Evolutionary conservation across 2,113 vertebrate genomes (phyloP).

Genomic region (Takifugu bimaculatus): DNA sequence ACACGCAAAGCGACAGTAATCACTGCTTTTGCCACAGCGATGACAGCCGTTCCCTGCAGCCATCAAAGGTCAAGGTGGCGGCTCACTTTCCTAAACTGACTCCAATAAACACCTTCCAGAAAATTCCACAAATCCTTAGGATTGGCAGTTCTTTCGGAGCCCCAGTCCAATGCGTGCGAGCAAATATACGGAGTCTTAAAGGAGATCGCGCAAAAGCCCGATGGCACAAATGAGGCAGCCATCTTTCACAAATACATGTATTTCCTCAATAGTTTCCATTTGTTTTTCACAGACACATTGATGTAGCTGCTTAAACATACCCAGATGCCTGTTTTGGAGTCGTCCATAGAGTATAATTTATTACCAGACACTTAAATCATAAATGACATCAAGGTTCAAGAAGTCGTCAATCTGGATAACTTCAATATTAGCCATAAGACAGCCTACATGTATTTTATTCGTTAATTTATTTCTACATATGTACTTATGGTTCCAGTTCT

Average conservation of each 20-base stretch:
- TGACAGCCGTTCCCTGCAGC: constrained; percentile 60
- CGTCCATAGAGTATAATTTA: constrained; percentile 1
- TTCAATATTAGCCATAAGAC: neutral
- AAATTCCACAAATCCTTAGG: constrained; percentile 60
- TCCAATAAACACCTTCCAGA: constrained; percentile 74
- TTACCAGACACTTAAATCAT: constrained; percentile 8
- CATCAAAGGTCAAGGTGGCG: constrained; percentile 56
- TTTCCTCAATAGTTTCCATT: constrained; percentile 29
- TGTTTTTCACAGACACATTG: constrained; percentile 9
- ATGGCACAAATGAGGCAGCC: constrained; percentile 31
- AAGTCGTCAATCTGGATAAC: constrained; percentile 4
- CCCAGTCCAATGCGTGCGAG: constrained; percentile 45
- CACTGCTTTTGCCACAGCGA: constrained; percentile 50
- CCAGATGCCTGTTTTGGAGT: constrained; percentile 16
- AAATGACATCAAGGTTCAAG: constrained; percentile 12
- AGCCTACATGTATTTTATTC: neutral
- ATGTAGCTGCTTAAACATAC: constrained; percentile 15
- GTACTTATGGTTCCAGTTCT: too few species aligned
- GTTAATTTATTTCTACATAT: too few species aligned
- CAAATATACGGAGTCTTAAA: constrained; percentile 38
- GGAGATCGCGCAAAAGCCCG: constrained; percentile 33
- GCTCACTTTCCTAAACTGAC: constrained; percentile 63
- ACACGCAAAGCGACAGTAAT: constrained; percentile 45
- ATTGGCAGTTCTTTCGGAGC: constrained; percentile 44
- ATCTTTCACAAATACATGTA: constrained; percentile 34